phyloP scores from a whole-genome alignment of 1,140 invertebrate genomes.

The Hetaerina americana region DNA sequence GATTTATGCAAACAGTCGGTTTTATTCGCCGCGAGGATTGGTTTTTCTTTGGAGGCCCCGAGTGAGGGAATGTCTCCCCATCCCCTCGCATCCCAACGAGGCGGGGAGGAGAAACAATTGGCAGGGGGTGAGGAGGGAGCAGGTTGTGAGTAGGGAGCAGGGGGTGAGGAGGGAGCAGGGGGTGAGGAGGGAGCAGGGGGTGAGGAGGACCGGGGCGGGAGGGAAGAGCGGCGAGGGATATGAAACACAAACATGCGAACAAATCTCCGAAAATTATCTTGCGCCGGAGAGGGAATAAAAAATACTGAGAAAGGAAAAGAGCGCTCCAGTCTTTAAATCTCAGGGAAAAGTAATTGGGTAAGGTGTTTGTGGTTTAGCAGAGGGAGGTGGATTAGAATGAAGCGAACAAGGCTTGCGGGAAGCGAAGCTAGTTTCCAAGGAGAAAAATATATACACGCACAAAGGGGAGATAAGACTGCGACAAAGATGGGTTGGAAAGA shows the following conservation, averaged over 20 bases:
- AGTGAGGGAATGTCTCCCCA: slow-evolving; percentile 32
- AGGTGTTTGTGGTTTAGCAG: not conserved
- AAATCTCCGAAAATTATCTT: not conserved
- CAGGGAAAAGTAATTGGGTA: not conserved
- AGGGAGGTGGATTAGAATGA: not conserved
- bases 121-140: not conserved
- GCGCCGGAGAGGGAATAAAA: not conserved
- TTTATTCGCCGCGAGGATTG: slow-evolving; percentile 28
- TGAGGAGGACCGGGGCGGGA: not conserved
- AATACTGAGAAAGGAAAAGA: no score
- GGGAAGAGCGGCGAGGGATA: slow-evolving; percentile 19
- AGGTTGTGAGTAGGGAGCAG: slow-evolving; percentile 7
- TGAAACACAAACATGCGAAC: not conserved
- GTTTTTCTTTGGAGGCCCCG: slow-evolving; percentile 29
- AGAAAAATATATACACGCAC: no score
- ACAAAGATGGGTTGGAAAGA: no score
- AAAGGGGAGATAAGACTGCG: no score
- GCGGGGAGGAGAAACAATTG: not conserved
- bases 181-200: not conserved
- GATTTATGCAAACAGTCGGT: slow-evolving; percentile 29
- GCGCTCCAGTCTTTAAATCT: not conserved
- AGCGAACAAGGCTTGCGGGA: no score
- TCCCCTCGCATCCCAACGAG: slow-evolving; percentile 9
- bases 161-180: no score
- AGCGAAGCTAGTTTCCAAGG: no score